phyloP scores from a whole-genome alignment of 2,888 invertebrate genomes.

The Volucella inanis region DNA sequence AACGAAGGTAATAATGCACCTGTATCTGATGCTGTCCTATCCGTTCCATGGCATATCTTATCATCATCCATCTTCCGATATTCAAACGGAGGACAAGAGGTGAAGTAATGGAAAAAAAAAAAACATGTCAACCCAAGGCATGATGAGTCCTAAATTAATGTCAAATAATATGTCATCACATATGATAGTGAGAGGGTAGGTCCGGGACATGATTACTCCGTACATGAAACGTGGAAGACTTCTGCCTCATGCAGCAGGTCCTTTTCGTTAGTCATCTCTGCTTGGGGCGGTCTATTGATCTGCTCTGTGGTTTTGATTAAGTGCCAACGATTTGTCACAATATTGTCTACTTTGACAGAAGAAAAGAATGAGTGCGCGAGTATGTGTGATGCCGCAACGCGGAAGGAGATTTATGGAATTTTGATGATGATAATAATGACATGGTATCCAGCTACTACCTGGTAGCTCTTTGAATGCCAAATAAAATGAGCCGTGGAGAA shows the following conservation, averaged over 20 bases:
- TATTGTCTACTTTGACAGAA: slow-evolving; percentile 75
- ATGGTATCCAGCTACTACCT: slow-evolving; percentile 54
- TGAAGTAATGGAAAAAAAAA: background rate
- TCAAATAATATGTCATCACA: slow-evolving; percentile 67
- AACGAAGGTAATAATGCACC: slow-evolving; percentile 55
- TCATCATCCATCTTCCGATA: slow-evolving; percentile 31
- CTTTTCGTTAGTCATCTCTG: slow-evolving; percentile 48
- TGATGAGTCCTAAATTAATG: slow-evolving; percentile 74
- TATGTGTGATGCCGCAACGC: slow-evolving; percentile 34
- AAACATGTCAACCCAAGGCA: slow-evolving; percentile 62
- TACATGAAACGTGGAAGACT: slow-evolving; percentile 7
- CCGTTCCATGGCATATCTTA: slow-evolving; percentile 39
- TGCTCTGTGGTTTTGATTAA: slow-evolving; percentile 79
- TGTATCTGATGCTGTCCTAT: slow-evolving; percentile 54
- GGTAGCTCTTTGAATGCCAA: slow-evolving; percentile 58
- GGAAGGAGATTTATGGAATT: slow-evolving; percentile 62
- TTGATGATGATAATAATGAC: slow-evolving; percentile 43
- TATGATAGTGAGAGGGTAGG: background rate
- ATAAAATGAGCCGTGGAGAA: slow-evolving; percentile 54
- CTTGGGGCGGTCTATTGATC: slow-evolving; percentile 65
- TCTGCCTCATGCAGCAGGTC: slow-evolving; percentile 23
- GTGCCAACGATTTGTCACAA: slow-evolving; percentile 81
- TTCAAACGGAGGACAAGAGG: background rate
- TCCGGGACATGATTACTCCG: slow-evolving; percentile 15
- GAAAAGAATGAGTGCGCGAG: background rate